Conservation (phyloP, 2,113 vertebrate species). For the Oreotrochilus melanogaster region DNA sequence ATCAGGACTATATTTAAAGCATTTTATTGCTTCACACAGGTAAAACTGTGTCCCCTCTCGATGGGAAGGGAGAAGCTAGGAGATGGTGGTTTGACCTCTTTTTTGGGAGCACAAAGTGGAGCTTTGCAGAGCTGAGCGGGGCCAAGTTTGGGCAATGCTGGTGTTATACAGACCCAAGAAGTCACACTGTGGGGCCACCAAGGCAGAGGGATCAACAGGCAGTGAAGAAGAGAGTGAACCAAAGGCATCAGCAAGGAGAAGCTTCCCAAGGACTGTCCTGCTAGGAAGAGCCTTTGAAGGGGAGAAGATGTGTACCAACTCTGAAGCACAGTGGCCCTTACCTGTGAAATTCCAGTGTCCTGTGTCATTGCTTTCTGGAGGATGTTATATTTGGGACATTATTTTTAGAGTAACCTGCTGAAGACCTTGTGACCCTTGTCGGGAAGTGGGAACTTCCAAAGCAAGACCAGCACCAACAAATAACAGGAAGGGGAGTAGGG, state of each 20-base stretch:
- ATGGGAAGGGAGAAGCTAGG: not conserved
- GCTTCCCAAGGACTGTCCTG: not conserved
- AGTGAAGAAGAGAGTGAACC: not conserved
- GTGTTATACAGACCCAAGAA: no score
- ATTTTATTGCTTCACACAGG: not conserved
- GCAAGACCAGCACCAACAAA: not conserved
- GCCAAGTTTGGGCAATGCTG: not conserved
- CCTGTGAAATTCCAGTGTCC: not conserved
- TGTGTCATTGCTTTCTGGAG: not conserved
- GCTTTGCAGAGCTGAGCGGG: not conserved
- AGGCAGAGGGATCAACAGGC: not conserved
- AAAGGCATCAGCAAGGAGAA: not conserved
- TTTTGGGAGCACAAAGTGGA: not conserved
- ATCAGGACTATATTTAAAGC: not conserved
- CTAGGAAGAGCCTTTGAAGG: not conserved
- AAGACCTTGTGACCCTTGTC: not conserved
- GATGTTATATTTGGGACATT: not conserved
- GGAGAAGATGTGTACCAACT: not conserved
- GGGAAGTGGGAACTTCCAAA: not conserved
- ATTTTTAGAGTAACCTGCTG: not conserved
- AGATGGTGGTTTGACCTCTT: not conserved
- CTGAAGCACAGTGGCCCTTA: not conserved
- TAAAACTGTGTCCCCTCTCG: not conserved
- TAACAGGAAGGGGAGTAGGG: not conserved
- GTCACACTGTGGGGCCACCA: accelerated